Percentiles rank a stretch among this genome's conserved stretches.
Evolutionary conservation across 2,797 vertebrate genomes (phyloP).

Genomic region (Hippocampus kuda): DNA sequence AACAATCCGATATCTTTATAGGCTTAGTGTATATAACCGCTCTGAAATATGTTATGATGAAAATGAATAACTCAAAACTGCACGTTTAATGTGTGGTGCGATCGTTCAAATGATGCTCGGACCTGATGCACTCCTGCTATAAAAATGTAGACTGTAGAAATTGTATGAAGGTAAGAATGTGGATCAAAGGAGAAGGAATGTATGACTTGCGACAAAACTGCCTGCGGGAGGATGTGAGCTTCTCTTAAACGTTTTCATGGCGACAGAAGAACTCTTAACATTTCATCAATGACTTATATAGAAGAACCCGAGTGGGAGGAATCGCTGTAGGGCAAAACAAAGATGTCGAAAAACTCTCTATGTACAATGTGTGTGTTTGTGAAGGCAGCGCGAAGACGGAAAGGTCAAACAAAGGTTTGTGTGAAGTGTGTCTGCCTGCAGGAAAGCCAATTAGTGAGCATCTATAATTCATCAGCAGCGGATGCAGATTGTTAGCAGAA

Average conservation of each 20-base stretch:
- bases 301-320: not conserved
- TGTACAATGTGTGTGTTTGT: not conserved
- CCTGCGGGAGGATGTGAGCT: not conserved
- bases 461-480: conserved; percentile 60
- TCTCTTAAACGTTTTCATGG: not conserved
- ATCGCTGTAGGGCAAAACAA: not conserved
- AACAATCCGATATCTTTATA: too few relatives aligned
- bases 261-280: not conserved
- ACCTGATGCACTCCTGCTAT: not conserved
- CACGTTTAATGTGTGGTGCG: not conserved
- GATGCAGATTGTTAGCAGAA: conserved; percentile 24
- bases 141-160: not conserved
- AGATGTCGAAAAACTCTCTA: not conserved
- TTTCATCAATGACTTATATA: not conserved
- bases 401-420: conserved; percentile 22
- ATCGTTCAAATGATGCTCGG: not conserved
- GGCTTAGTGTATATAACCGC: not conserved
- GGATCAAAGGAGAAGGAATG: not conserved
- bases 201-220: not conserved
- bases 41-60: not conserved
- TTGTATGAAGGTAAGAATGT: not conserved
- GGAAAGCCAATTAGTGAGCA: conserved; percentile 48
- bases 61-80: not conserved
- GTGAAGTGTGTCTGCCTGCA: conserved; percentile 19
- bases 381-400: conserved; percentile 1